Evolutionary conservation across 2,113 vertebrate species (phyloP).

Genomic region (Hypanus sabinus): DNA sequence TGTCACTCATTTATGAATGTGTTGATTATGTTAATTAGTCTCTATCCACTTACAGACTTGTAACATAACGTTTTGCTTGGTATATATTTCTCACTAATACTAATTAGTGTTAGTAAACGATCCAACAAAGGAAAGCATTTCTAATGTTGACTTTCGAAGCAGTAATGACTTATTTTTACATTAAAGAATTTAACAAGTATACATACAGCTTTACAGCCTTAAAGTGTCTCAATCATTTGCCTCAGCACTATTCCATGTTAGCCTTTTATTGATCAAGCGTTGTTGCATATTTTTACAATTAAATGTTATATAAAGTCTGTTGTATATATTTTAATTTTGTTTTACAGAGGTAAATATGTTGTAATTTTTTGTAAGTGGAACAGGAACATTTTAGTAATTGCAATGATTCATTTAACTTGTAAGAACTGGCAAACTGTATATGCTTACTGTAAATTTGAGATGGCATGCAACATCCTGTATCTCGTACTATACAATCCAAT

Average conservation of each 20-base stretch:
- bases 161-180: conserved; percentile 36
- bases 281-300: conserved; percentile 28
- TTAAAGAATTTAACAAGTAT: conserved; percentile 32
- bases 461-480: conserved; percentile 39
- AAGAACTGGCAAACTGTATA: conserved; percentile 13
- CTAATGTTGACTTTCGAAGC: conserved; percentile 31
- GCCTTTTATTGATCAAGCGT: conserved; percentile 34
- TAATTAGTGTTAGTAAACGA: conserved; percentile 21
- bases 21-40: neutral
- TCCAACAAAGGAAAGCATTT: conserved; percentile 25
- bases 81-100: conserved; percentile 6
- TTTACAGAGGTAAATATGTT: conserved; percentile 36
- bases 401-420: conserved; percentile 26
- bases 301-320: conserved; percentile 32
- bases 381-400: conserved; percentile 29
- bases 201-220: conserved; percentile 36
- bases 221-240: conserved; percentile 25
- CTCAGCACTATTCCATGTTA: conserved; percentile 30
- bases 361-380: conserved; percentile 34
- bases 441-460: conserved; percentile 33
- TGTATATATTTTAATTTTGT: conserved; percentile 34
- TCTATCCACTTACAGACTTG: neutral
- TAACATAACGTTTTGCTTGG: neutral
- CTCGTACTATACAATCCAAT: conserved; percentile 27
- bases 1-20: conserved; percentile 22